Conservation (phyloP, 2,888 invertebrate species). For the Macrophya annulata region DNA sequence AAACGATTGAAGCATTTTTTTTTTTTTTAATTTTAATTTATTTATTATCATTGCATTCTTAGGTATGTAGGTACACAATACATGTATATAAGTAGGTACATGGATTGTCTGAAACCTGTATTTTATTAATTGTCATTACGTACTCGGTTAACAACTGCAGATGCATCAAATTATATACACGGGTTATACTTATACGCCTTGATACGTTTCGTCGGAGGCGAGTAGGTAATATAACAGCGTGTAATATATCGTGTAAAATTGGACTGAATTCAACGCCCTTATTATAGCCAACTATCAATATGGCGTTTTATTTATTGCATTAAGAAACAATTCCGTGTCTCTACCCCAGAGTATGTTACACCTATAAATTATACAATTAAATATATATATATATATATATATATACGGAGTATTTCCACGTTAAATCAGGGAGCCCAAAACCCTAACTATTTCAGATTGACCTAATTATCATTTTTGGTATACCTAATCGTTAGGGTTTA, state of each 20-base stretch:
- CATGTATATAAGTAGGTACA: not conserved
- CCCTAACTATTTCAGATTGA: too few species aligned
- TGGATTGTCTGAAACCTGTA: constrained; percentile 35
- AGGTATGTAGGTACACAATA: not conserved
- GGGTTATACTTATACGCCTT: constrained; percentile 38
- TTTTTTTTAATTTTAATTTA: not conserved
- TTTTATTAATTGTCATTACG: constrained; percentile 41
- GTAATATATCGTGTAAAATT: not conserved
- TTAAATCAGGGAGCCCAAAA: too few species aligned
- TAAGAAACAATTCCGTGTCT: not conserved
- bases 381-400: not conserved
- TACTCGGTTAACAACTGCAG: constrained; percentile 14
- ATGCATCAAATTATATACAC: constrained; percentile 3
- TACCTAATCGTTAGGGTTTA: too few species aligned
- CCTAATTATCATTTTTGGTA: too few species aligned
- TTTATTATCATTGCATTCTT: not conserved
- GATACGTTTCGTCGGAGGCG: constrained; percentile 18
- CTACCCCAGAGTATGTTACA: not conserved
- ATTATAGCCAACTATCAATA: constrained; percentile 6
- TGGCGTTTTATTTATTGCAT: not conserved
- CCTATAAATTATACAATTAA: not conserved
- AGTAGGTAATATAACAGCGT: not conserved
- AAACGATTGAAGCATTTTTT: not conserved
- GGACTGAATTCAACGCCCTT: constrained; percentile 16
- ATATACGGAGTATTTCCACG: not conserved